Base-by-base conservation (phyloP, 2,797 vertebrate genomes). In the Picus viridis region DNA sequence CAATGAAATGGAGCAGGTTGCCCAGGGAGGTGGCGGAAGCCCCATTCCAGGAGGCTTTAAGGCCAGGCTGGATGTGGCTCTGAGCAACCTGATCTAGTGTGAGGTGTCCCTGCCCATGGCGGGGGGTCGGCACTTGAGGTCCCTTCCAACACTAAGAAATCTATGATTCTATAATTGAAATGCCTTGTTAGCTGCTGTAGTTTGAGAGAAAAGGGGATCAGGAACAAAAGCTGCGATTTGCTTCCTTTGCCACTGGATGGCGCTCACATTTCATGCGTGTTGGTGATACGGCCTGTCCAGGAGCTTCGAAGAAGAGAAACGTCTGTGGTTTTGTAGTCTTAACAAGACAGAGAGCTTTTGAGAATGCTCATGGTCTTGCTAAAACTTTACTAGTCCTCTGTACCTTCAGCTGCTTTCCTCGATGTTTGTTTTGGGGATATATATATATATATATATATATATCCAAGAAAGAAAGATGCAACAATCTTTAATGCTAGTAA, bases 221-320 rank as follows among this genome's bases (percentile, higher is more conserved):
- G 54, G 78, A 75, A 8, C 5, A 5, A 2, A 61, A 61, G 3
- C 0, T 96, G 96, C 78, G 32, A 85, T 92, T 83, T 68, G 41
- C 7, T 0, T 20, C 1, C 10, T 12, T 41, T 82, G 65, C 97
- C 97, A 96, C 90, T 86, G 45, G 97, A 95, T 95, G 97, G 97
- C 83, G 96, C 94, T 96, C 88, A 4, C 59, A 89, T 77, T 61
- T 93, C 83, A 19, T 0, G 43, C 36, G 5, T 68, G 6, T 49
- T 57, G 32, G 54, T 65, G 32, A 71, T 76, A 54, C 10, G 4
- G 4, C 3, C 1, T 1, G 6, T 22, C 67, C 14, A 1, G 14
- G 16, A 32, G 14, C 16, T 67, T 67, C 61, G 13, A 22, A n/a
- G 47, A 36, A 6, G 10, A 5, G 5, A 73, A 17, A 76, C 49